phyloP scores from a whole-genome alignment of 2,113 vertebrate genomes.

The Paramisgurnus dabryanus region DNA sequence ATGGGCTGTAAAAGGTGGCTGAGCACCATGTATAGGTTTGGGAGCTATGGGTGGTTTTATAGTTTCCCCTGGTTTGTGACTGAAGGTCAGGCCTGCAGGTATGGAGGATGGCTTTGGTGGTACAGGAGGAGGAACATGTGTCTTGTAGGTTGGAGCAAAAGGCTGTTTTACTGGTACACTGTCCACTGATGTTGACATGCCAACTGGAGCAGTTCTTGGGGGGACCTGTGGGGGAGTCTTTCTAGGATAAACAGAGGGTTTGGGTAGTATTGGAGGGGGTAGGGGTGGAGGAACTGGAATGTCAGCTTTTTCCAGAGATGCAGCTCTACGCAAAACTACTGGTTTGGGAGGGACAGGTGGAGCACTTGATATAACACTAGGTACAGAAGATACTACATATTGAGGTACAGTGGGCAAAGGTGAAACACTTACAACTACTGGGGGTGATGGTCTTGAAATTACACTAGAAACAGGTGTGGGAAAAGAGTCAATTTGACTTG shows the following conservation, averaged over 20 bases:
- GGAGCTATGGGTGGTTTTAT: slow-evolving; percentile 90
- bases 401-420: slow-evolving; percentile 78
- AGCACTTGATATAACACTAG: slow-evolving; percentile 74
- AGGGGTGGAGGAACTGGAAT: slow-evolving; percentile 79
- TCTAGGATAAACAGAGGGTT: slow-evolving; percentile 86
- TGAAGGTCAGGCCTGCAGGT: slow-evolving; percentile 83
- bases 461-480: slow-evolving; percentile 26
- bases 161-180: slow-evolving; percentile 68
- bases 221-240: slow-evolving; percentile 76
- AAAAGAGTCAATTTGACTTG: slow-evolving; percentile 33
- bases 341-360: slow-evolving; percentile 81
- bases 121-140: slow-evolving; percentile 87
- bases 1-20: slow-evolving; percentile 75
- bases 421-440: slow-evolving; percentile 65
- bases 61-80: slow-evolving; percentile 78
- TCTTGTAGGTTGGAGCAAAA: slow-evolving; percentile 71
- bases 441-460: slow-evolving; percentile 53
- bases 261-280: slow-evolving; percentile 87
- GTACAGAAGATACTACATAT: slow-evolving; percentile 71
- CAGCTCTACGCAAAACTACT: slow-evolving; percentile 77
- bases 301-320: slow-evolving; percentile 83
- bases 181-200: slow-evolving; percentile 63
- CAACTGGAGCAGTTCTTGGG: slow-evolving; percentile 63
- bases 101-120: slow-evolving; percentile 91
- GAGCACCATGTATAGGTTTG: slow-evolving; percentile 80